phyloP scores from a whole-genome alignment of 2,888 invertebrate species.

The Villa cingulata region DNA sequence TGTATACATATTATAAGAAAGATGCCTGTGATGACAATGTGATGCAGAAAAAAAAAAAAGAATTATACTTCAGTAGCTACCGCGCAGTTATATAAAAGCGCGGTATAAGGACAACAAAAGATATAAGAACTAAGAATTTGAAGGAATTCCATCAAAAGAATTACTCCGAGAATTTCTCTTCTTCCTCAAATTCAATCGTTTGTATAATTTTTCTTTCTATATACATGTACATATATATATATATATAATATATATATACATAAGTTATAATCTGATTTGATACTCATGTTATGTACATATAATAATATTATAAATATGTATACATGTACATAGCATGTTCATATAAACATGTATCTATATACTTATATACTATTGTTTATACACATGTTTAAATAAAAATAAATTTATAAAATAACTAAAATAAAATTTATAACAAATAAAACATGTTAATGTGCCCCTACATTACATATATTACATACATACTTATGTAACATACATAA shows the following conservation, averaged over 20 bases:
- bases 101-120: constrained; percentile 6
- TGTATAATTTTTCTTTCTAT: constrained; percentile 13
- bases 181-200: constrained; percentile 19
- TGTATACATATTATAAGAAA: background rate
- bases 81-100: constrained; percentile 1
- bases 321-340: no score
- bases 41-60: background rate
- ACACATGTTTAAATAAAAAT: no score
- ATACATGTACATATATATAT: background rate
- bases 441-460: no score
- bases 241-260: background rate
- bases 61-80: constrained; percentile 4
- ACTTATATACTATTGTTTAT: no score
- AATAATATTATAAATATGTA: no score
- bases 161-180: constrained; percentile 24
- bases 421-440: no score
- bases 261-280: background rate
- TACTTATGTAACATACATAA: no score
- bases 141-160: constrained; percentile 27
- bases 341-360: no score
- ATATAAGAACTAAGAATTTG: constrained; percentile 18
- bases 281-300: no score
- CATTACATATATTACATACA: no score
- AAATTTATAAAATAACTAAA: no score
- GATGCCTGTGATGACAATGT: background rate